Evolutionary conservation across 2,797 vertebrate species (phyloP).

Genomic region (Cyprinodon diabolis): DNA sequence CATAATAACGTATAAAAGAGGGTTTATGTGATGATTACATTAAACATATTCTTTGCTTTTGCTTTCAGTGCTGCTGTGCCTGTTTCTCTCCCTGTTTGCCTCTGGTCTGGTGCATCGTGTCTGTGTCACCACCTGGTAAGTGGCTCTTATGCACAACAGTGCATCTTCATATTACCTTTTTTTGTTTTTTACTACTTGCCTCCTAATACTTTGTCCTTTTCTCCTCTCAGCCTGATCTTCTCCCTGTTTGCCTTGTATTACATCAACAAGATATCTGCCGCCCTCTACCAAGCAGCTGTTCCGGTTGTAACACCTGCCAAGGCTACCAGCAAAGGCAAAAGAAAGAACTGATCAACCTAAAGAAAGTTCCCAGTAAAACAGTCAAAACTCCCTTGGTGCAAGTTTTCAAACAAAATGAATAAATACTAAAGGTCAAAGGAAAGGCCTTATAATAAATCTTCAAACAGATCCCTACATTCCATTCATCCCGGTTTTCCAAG

Average conservation of each 20-base stretch:
- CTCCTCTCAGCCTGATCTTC: slow-evolving; percentile 78
- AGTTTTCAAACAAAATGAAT: not conserved
- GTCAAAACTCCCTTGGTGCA: slow-evolving; percentile 15
- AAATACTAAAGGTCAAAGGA: not conserved
- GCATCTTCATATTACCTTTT: not conserved
- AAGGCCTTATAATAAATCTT: not conserved
- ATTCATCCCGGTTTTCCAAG: slow-evolving; percentile 5
- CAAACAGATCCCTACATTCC: slow-evolving; percentile 48
- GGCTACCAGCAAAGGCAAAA: slow-evolving; percentile 88
- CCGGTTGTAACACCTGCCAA: slow-evolving; percentile 81
- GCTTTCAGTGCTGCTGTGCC: slow-evolving; percentile 83
- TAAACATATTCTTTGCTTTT: not conserved
- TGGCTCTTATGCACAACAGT: slow-evolving; percentile 5
- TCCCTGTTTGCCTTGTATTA: slow-evolving; percentile 90
- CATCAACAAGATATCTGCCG: slow-evolving; percentile 96
- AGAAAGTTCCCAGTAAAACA: slow-evolving; percentile 4
- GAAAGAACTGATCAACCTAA: slow-evolving; percentile 85
- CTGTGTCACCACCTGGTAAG: slow-evolving; percentile 85
- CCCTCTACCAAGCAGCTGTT: slow-evolving; percentile 87
- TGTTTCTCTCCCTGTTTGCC: slow-evolving; percentile 89
- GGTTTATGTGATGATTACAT: not conserved
- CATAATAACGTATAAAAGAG: not conserved
- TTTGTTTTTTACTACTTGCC: not conserved
- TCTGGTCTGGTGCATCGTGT: slow-evolving; percentile 93
- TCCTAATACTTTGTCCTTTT: slow-evolving; percentile 2